Conservation (phyloP, 2,888 invertebrate species). For the Lymantria monacha region DNA sequence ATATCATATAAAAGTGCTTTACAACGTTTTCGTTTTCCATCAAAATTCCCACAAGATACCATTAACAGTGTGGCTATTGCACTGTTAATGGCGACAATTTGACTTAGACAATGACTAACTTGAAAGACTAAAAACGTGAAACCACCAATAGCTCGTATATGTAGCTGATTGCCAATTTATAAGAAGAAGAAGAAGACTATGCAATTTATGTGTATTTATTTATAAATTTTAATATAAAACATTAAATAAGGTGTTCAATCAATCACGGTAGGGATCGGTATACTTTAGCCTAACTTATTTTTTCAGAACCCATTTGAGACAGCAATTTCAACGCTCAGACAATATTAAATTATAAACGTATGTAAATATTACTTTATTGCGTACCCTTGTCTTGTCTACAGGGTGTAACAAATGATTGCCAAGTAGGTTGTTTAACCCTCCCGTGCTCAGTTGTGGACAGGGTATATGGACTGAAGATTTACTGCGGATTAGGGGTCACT, state of each 20-base stretch:
- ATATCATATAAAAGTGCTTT: no score
- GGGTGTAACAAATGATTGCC: constrained; percentile 73
- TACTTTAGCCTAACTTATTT: constrained; percentile 12
- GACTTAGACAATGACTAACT: no score
- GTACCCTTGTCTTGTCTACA: constrained; percentile 57
- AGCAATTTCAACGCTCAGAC: constrained; percentile 19
- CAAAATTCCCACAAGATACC: no score
- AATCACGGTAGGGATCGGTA: constrained; percentile 11
- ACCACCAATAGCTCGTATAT: no score
- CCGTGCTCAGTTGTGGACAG: constrained; percentile 32
- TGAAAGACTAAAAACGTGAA: no score
- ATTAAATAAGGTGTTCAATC: constrained; percentile 8
- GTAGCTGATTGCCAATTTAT: no score
- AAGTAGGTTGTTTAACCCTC: constrained; percentile 75
- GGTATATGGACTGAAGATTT: constrained; percentile 69
- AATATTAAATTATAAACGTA: constrained; percentile 37
- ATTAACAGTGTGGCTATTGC: no score
- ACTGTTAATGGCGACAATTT: no score
- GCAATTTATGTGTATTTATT: background rate
- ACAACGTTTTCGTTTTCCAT: no score
- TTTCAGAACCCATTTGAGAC: background rate
- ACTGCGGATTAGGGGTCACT: constrained; percentile 79
- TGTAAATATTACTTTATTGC: constrained; percentile 40
- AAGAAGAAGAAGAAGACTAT: no score
- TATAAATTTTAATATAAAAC: background rate